Conservation (phyloP, 1,140 invertebrate species). For the Trachymyrmex cornetzi region DNA sequence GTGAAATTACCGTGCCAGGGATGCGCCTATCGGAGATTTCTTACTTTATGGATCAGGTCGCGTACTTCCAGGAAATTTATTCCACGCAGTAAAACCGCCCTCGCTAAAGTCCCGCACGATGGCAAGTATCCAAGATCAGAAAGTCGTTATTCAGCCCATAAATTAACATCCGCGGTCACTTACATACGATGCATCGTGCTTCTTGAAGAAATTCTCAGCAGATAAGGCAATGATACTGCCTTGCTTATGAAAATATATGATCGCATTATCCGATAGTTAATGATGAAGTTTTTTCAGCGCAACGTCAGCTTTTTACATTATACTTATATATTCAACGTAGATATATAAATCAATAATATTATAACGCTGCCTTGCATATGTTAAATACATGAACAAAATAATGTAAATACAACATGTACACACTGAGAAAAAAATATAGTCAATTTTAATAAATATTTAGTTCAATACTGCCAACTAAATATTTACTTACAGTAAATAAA, state of each 20-base stretch:
- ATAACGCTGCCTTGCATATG: neutral
- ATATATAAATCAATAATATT: conserved; percentile 31
- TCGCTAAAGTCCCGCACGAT: conserved; percentile 62
- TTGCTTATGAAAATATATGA: conserved; percentile 60
- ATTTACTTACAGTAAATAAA: too few relatives aligned
- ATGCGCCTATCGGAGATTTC: conserved; percentile 69
- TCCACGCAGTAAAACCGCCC: conserved; percentile 71
- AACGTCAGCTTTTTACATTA: neutral
- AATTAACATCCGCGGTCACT: conserved; percentile 73
- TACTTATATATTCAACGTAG: neutral
- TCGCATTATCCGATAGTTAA: conserved; percentile 56
- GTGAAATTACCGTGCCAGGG: conserved; percentile 62
- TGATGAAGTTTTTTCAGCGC: conserved; percentile 26
- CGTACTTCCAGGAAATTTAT: conserved; percentile 72
- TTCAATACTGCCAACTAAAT: too few relatives aligned
- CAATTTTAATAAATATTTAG: too few relatives aligned
- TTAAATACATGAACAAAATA: neutral
- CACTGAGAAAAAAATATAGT: too few relatives aligned
- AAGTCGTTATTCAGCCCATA: conserved; percentile 73
- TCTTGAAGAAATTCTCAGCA: conserved; percentile 55
- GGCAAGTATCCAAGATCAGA: conserved; percentile 76
- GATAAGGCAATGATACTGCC: conserved; percentile 56
- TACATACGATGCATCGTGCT: conserved; percentile 55
- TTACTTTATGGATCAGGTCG: conserved; percentile 75
- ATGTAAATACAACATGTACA: neutral